Percentiles rank a stretch among this genome's conserved stretches.
Conservation (phyloP, 53 echinoderm and acorn worm genomes). For the Apostichopus leukothele region DNA sequence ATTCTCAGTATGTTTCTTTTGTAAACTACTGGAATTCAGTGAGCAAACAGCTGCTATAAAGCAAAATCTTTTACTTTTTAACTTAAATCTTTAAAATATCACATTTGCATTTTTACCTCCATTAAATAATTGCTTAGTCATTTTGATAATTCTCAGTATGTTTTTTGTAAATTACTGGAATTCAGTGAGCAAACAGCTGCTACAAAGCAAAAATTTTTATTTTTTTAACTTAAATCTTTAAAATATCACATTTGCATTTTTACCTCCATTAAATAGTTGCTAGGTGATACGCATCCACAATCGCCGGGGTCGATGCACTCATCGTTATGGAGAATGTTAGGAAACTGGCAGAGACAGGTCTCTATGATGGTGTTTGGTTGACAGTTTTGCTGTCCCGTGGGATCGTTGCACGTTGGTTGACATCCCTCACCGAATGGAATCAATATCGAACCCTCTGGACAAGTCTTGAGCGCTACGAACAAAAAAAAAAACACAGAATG, state of each 20-base stretch:
- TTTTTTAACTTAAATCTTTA: no score
- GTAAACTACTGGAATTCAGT: no score
- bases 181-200: no score
- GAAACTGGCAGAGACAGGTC: background rate
- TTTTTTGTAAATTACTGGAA: no score
- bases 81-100: no score
- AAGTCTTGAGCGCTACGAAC: background rate
- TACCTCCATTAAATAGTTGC: background rate
- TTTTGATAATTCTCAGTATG: no score
- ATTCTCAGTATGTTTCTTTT: no score
- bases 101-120: background rate
- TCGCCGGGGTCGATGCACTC: background rate
- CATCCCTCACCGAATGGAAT: slow-evolving; percentile 3
- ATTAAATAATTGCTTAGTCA: no score
- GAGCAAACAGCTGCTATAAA: no score
- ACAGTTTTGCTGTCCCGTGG: background rate
- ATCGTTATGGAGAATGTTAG: background rate
- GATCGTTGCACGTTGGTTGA: background rate
- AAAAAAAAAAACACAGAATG: no score
- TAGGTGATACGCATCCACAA: background rate
- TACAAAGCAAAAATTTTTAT: background rate
- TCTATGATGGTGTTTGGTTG: background rate
- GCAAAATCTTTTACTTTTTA: background rate
- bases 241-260: background rate
- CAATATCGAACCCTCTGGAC: background rate